Conservation (phyloP, 1,140 invertebrate species). For the Scaptomyza montana region DNA sequence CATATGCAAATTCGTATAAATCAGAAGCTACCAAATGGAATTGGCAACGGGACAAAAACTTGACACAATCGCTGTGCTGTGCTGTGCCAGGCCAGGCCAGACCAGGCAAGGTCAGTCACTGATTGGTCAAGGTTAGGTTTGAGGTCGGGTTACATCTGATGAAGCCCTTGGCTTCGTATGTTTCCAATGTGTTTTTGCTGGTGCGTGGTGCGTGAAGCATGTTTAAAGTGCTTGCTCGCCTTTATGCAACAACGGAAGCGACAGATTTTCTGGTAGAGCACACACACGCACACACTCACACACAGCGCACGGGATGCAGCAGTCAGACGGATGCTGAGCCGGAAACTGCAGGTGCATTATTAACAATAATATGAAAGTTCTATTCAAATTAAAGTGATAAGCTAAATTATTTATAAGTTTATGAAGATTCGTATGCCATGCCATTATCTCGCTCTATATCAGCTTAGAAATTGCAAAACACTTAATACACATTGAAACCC, state of each 20-base stretch:
- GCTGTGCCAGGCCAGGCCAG: constrained; percentile 25
- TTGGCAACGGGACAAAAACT: constrained; percentile 43
- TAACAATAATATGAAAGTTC: neutral
- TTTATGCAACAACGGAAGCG: constrained; percentile 1
- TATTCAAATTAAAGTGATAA: neutral
- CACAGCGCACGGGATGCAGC: neutral
- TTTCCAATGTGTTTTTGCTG: constrained; percentile 14
- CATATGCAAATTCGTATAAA: constrained; percentile 72
- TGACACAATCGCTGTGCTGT: constrained; percentile 60
- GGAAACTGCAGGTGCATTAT: constrained; percentile 16
- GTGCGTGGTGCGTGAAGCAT: neutral
- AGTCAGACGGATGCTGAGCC: constrained; percentile 12
- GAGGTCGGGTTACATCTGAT: neutral
- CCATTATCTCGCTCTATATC: too few species aligned
- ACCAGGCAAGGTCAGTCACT: neutral
- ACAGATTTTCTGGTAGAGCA: neutral
- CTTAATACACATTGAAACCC: too few species aligned
- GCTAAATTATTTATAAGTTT: too few species aligned
- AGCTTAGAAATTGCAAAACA: too few species aligned
- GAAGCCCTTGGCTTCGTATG: neutral
- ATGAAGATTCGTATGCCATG: too few species aligned
- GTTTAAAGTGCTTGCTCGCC: neutral
- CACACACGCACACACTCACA: neutral
- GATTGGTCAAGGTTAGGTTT: constrained; percentile 26
- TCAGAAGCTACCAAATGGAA: constrained; percentile 28